Conservation (phyloP, 2,888 invertebrate genomes). For the Nycteola revayana region DNA sequence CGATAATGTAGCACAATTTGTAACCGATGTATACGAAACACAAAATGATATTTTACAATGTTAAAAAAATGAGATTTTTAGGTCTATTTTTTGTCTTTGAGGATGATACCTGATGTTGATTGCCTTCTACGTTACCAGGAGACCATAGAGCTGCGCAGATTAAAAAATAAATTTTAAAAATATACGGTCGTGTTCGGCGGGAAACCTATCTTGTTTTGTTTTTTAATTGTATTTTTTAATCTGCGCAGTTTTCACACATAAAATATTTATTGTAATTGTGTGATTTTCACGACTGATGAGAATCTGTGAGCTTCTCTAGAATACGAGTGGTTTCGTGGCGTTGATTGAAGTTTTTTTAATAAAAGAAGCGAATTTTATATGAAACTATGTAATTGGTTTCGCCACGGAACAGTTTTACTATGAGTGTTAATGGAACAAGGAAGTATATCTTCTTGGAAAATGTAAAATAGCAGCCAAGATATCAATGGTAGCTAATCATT, state of each 20-base stretch:
- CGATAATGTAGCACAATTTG: conserved; percentile 77
- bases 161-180: conserved; percentile 25
- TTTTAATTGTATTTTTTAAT: conserved; percentile 42
- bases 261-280: conserved; percentile 47
- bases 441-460: too few relatives aligned
- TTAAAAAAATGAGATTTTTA: conserved; percentile 74
- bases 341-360: conserved; percentile 23
- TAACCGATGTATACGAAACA: conserved; percentile 80
- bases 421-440: conserved; percentile 26
- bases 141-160: conserved; percentile 54
- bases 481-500: too few relatives aligned
- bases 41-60: conserved; percentile 79
- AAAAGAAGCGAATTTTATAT: conserved; percentile 20
- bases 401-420: conserved; percentile 43
- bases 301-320: conserved; percentile 60
- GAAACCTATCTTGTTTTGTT: conserved; percentile 25
- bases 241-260: conserved; percentile 48
- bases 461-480: too few relatives aligned
- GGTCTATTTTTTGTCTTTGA: conserved; percentile 71
- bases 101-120: conserved; percentile 63
- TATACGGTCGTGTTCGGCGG: conserved; percentile 25
- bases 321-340: conserved; percentile 46
- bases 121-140: conserved; percentile 72
- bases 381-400: conserved; percentile 22
- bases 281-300: conserved; percentile 65